Evolutionary conservation across 1,140 invertebrate genomes (phyloP).

Genomic region (Lutraria rhynchaena): DNA sequence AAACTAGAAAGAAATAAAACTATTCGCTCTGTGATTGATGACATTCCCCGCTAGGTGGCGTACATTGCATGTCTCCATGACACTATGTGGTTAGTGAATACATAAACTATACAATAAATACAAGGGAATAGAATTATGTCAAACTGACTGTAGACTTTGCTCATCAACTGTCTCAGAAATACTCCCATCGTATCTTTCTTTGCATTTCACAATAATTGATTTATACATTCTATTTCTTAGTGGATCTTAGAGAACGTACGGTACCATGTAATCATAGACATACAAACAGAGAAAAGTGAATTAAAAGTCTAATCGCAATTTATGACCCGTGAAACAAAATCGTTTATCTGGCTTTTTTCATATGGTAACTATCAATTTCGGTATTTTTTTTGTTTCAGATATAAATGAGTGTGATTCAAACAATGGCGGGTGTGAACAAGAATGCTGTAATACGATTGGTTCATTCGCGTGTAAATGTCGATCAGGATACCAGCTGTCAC

Average conservation of each 20-base stretch:
- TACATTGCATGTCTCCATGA: constrained; percentile 28
- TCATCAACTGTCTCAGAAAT: constrained; percentile 38
- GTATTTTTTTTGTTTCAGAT: too few species aligned
- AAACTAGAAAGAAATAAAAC: background rate
- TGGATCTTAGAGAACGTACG: too few species aligned
- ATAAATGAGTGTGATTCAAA: constrained; percentile 75
- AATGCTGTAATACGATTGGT: constrained; percentile 79
- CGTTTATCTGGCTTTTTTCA: too few species aligned
- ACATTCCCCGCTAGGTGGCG: constrained; percentile 5
- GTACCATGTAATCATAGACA: too few species aligned
- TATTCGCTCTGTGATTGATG: constrained; percentile 32
- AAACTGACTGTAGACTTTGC: constrained; percentile 40
- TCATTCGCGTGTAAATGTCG: constrained; percentile 82
- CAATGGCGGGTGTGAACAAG: constrained; percentile 78
- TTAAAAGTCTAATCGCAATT: too few species aligned
- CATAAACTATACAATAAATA: constrained; percentile 52
- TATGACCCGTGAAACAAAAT: too few species aligned
- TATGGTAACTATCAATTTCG: too few species aligned
- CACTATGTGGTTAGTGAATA: background rate
- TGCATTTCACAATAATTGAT: constrained; percentile 32
- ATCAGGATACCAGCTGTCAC: constrained; percentile 79
- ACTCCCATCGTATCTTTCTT: constrained; percentile 3
- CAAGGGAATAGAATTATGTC: constrained; percentile 46
- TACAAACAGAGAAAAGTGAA: too few species aligned
- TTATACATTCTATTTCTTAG: background rate